Evolutionary conservation across 2,888 invertebrate species (phyloP), one percentile per base, ranked within the genome.

Genomic region (Galerucella nymphaeae): DNA sequence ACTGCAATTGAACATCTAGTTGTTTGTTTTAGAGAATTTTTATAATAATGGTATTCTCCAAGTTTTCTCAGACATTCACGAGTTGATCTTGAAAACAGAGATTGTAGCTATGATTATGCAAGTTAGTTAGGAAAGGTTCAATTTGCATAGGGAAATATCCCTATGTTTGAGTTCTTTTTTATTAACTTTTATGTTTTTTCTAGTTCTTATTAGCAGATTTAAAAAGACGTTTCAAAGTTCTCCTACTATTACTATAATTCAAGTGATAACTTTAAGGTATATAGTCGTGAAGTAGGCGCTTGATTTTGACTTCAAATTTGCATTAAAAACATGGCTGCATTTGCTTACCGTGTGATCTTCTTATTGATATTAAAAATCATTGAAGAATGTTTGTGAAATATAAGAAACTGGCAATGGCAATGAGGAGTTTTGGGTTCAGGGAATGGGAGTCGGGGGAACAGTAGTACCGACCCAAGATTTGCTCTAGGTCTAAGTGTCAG

Each of bases 101-200:
- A 74, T 74, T 71, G 64, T 63, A 71, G 74, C 74, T 71, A 59
- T 68, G 74, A 64, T 57, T 18, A 53, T 70, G 57, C 53, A 73
- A 73, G 66, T 73, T 59, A 59, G 69, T 70, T 62, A 64, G 65
- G 64, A 67, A 74, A 70, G 67, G 70, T 61, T 45, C 74, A 74
- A 74, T 74, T 74, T 74, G 71, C 74, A 74, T 74, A 71, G 69
- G 71, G 66, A 69, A 71, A 71, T 71, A 65, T 71, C 69, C 55
- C 71, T 69, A 71, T 64, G 70, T 74, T 62, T 59, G 71, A 71
- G 66, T 69, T 71, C 66, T 61, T 66, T 63, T 65, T 74, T 71
- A 65, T 71, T 66, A 74, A 74, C 64, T 71, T 74, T 71, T 71
- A 61, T 68, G 58, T 66, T 59, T 65, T 70, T 66, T 67, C 53